phyloP scores from a whole-genome alignment of 2,797 vertebrate species.

The Pangasius djambal region DNA sequence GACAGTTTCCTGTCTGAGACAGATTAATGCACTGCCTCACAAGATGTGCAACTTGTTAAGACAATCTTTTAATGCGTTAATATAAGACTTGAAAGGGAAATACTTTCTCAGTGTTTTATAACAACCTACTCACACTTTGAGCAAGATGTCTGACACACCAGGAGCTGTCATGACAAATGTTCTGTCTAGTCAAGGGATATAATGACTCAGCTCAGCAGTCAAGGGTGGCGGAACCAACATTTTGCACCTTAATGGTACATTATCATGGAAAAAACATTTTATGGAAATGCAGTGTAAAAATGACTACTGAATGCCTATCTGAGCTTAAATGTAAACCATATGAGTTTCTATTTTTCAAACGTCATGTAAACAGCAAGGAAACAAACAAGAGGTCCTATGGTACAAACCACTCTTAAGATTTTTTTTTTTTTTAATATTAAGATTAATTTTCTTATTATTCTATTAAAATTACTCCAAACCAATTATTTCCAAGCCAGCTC shows the following conservation, averaged over 20 bases:
- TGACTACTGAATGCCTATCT: neutral
- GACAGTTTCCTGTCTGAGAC: neutral
- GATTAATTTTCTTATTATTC: neutral
- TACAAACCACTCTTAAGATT: neutral
- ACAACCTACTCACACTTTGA: constrained; percentile 4
- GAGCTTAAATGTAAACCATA: neutral
- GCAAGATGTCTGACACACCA: neutral
- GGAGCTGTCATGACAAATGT: neutral
- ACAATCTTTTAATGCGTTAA: constrained; percentile 4
- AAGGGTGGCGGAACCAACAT: no score
- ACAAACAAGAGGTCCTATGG: neutral
- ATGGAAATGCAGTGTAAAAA: neutral
- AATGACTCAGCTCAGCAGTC: neutral
- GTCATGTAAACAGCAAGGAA: neutral
- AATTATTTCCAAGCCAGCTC: neutral
- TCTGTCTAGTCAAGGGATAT: neutral
- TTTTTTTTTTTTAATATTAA: no score
- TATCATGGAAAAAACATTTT: neutral
- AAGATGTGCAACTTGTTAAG: constrained; percentile 8
- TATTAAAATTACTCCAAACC: neutral
- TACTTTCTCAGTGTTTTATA: neutral
- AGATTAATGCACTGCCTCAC: neutral
- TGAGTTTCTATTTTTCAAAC: neutral
- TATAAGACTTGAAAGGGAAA: neutral
- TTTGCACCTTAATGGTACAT: neutral